These are phyloP conservation scores for Noctua fimbriata DNA, from an alignment of 2,888 invertebrate genomes.

Conservation along the genomic window DNA sequence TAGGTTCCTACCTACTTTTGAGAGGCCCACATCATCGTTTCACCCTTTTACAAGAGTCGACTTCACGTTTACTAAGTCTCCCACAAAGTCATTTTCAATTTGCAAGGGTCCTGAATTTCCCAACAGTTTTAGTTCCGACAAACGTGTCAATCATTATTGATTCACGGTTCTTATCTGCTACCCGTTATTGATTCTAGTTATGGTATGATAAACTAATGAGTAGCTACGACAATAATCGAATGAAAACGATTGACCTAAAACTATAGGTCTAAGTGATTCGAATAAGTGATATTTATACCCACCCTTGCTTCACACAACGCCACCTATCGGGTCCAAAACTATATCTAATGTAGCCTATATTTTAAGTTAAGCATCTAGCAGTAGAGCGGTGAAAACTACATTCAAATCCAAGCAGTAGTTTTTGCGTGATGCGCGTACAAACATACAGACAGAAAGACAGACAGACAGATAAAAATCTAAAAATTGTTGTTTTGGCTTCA, in stretches of 20 bases:
- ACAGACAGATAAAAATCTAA: too few species aligned
- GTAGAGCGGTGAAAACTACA: too few species aligned
- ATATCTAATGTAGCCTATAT: too few species aligned
- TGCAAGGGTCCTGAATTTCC: background rate
- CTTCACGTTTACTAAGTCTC: background rate
- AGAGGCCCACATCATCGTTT: background rate
- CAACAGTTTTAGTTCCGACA: background rate
- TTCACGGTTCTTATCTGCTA: conserved; percentile 9
- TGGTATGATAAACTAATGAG: conserved; percentile 7
- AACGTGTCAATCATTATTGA: background rate
- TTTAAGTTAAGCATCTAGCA: too few species aligned
- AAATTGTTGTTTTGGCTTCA: too few species aligned
- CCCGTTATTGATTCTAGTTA: conserved; percentile 15
- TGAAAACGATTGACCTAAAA: background rate
- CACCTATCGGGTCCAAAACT: too few species aligned
- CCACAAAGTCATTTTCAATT: conserved; percentile 6
- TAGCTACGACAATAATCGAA: background rate
- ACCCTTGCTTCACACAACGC: too few species aligned
- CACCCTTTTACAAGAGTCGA: background rate
- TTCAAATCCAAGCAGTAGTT: too few species aligned
- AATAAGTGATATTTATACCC: background rate
- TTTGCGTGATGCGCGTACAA: too few species aligned
- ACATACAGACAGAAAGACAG: too few species aligned
- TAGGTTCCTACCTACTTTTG: background rate
- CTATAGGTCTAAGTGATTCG: background rate